Evolutionary conservation across 2,113 vertebrate species (phyloP), one percentile per base, ranked within the genome.

Genomic region (Dasypus novemcinctus): DNA sequence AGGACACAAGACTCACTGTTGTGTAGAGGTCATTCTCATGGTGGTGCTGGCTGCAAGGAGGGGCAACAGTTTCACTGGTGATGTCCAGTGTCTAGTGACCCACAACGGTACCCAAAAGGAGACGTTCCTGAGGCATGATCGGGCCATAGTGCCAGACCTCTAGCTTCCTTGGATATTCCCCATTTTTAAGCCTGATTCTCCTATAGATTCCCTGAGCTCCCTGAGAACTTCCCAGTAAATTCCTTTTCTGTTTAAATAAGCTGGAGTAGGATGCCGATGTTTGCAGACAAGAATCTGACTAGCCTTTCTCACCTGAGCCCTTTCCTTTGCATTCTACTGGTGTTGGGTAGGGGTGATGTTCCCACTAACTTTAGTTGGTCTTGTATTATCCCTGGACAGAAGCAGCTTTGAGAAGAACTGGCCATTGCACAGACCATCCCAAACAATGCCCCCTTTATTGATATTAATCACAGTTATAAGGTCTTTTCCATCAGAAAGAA

Each of bases 381-480:
- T 43, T 1, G 0, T 3, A 11, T n/a, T 4, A 4, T 7, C 69
- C 61, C 64, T 18, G 38, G 68, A 49, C 41, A 68, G 94, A 46
- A 69, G 46, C 2, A 13, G 52, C 38, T 33, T 27, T 14, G 74
- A 72, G 89, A 84, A 96, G 72, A 41, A 91, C 21, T 5, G 31
- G 5, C 69, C 18, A 5, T 2, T 12, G 0, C 4, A 7, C 75
- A 85, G 87, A 0, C 21, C 38, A 71, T 14, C 94, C 4, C 59
- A 57, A 87, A 95, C 84, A 88, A 90, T 57, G 95, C 94, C 92
- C 97, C 97, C 82, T 98, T 98, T 98, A 98, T 98, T 98, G 97
- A 87, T 91, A 95, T 78, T 89, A 86, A 96, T 98, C 98, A 98
- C 98, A 98, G 98, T 98, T 83, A 93, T 93, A 94, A 98, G 98